Conservation (phyloP, 2,113 vertebrate species). For the Salminus brasiliensis region DNA sequence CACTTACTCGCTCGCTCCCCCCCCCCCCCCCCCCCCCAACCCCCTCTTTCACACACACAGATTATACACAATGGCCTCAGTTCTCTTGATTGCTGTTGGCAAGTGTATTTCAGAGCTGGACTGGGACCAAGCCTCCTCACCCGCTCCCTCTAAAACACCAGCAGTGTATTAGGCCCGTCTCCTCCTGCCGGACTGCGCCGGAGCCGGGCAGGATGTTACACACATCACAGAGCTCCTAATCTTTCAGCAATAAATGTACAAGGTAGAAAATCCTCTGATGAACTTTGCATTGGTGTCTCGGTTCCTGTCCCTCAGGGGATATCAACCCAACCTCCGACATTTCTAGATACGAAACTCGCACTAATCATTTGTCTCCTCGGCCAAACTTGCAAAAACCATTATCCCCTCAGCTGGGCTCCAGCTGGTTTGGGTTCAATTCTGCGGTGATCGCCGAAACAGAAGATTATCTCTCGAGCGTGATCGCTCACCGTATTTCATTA, state of each 20-base stretch:
- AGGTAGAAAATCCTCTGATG: conserved; percentile 6
- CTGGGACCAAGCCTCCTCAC: neutral
- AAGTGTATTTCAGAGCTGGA: neutral
- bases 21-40: too few relatives aligned
- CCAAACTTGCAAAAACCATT: conserved; percentile 24
- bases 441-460: conserved; percentile 17
- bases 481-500: conserved; percentile 18
- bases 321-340: neutral
- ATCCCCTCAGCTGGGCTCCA: neutral
- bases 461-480: conserved; percentile 31
- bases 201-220: neutral
- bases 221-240: neutral
- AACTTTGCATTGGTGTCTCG: conserved; percentile 18
- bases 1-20: too few relatives aligned
- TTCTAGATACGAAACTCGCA: neutral
- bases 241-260: neutral
- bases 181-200: neutral
- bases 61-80: neutral
- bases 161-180: neutral
- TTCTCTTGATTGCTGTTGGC: conserved; percentile 8
- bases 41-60: neutral
- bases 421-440: neutral
- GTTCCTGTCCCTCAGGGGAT: neutral
- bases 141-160: neutral
- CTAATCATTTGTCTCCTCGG: neutral